These are phyloP conservation scores for Aquatica leii DNA, from an alignment of 2,888 invertebrate genomes.

Conservation along the genomic window DNA sequence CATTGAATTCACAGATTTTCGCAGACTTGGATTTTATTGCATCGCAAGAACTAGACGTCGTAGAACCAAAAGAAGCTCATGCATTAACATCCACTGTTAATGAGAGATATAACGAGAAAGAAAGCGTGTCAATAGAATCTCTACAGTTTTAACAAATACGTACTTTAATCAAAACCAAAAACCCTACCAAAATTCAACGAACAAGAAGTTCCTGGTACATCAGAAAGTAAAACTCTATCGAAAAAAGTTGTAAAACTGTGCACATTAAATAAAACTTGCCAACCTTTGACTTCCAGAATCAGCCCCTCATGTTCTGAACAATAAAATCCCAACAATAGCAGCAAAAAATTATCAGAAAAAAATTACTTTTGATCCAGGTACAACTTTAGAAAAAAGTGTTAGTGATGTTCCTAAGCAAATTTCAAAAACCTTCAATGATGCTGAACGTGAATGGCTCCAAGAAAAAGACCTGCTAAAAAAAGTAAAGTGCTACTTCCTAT, in stretches of 20 bases:
- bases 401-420: too few species aligned
- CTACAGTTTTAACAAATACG: neutral
- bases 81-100: neutral
- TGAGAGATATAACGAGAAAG: neutral
- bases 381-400: too few species aligned
- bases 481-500: too few species aligned
- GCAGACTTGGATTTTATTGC: too few species aligned
- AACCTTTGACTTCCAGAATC: too few species aligned
- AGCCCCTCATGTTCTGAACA: slow-evolving; percentile 4
- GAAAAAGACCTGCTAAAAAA: too few species aligned
- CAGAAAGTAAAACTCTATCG: neutral
- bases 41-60: neutral
- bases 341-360: slow-evolving; percentile 9
- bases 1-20: neutral
- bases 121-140: too few species aligned
- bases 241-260: neutral
- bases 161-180: neutral
- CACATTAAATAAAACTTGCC: too few species aligned
- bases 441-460: too few species aligned
- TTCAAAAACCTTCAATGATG: too few species aligned
- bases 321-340: slow-evolving; percentile 1
- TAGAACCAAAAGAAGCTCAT: neutral
- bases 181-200: neutral
- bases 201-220: too few species aligned
- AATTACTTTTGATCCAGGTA: slow-evolving; percentile 7